Percentiles rank a stretch among this genome's conserved stretches.
These are phyloP conservation scores for Leucoraja ocellata DNA, from an alignment of 2,797 vertebrate genomes.

Conservation along the genomic window DNA sequence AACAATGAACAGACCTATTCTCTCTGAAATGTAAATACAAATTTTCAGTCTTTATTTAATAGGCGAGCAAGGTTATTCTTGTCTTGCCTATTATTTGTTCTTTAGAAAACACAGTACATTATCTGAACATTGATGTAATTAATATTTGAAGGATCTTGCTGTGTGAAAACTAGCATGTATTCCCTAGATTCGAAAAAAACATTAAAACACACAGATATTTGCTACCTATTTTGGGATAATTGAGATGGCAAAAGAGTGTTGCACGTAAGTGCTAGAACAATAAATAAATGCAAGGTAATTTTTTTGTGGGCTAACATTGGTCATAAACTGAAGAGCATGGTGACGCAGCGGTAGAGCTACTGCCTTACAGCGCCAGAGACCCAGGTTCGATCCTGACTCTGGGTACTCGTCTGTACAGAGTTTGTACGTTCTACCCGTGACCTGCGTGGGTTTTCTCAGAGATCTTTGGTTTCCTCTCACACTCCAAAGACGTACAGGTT, in stretches of 20 bases:
- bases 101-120: neutral
- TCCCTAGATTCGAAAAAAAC: neutral
- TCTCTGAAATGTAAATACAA: neutral
- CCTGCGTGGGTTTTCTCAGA: too few species aligned
- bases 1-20: neutral
- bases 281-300: neutral
- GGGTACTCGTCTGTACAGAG: too few species aligned
- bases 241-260: neutral
- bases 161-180: neutral
- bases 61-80: neutral
- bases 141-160: neutral
- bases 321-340: neutral
- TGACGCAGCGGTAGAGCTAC: too few species aligned
- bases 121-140: neutral
- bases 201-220: neutral
- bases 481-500: too few species aligned
- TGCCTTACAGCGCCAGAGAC: too few species aligned
- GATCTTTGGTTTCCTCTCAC: too few species aligned
- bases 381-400: too few species aligned
- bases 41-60: neutral
- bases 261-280: too few species aligned
- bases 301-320: neutral
- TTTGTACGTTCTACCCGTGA: too few species aligned
- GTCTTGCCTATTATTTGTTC: neutral
- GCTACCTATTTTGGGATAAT: neutral